phyloP scores from a whole-genome alignment of 2,113 vertebrate genomes.

The Casuarius casuarius region DNA sequence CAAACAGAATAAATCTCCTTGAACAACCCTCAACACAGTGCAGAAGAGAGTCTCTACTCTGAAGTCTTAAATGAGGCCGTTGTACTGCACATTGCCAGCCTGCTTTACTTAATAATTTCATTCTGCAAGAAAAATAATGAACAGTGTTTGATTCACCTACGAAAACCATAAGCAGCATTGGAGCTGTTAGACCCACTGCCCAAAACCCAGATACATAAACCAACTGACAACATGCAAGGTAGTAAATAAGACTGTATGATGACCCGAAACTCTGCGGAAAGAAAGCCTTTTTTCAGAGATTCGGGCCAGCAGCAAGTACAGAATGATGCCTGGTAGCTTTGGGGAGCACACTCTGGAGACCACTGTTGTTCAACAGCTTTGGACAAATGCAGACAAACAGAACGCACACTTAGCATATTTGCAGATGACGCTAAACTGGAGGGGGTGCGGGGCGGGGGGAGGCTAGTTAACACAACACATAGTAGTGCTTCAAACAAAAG shows the following conservation, averaged over 20 bases:
- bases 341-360: not conserved
- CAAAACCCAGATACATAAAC: not conserved
- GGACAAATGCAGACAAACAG: accelerated
- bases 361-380: not conserved
- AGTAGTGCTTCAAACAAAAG: not conserved
- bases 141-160: not conserved
- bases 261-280: not conserved
- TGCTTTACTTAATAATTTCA: not conserved
- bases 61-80: not conserved
- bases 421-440: not conserved
- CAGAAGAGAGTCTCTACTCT: not conserved
- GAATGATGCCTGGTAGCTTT: not conserved
- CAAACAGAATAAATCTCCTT: not conserved
- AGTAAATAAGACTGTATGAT: not conserved
- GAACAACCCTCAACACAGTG: not conserved
- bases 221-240: not conserved
- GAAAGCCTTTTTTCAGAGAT: not conserved
- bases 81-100: not conserved
- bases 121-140: not conserved
- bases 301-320: not conserved
- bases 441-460: accelerated
- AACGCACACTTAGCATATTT: not conserved
- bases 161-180: not conserved
- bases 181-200: not conserved
- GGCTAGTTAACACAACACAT: not conserved